Percentiles rank a stretch among this genome's conserved stretches.
phyloP scores from a whole-genome alignment of 2,113 vertebrate genomes.

The Petromus typicus region DNA sequence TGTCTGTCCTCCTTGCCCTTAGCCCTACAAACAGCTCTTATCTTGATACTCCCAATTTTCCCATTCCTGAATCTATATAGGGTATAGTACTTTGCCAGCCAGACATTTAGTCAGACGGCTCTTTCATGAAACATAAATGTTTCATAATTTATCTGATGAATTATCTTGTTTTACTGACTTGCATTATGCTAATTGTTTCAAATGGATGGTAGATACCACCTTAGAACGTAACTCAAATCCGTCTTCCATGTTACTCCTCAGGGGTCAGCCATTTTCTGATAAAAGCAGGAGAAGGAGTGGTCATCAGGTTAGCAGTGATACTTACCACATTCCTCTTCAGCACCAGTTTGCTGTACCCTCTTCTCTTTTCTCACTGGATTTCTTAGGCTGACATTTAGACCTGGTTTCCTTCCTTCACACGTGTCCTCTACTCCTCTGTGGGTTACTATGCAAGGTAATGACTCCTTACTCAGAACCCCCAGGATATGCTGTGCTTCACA shows the following conservation, averaged over 20 bases:
- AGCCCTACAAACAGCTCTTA: background rate
- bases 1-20: background rate
- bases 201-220: background rate
- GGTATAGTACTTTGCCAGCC: background rate
- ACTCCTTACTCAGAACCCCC: background rate
- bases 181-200: conserved; percentile 16
- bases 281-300: background rate
- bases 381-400: background rate
- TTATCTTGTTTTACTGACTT: conserved; percentile 40
- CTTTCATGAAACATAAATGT: background rate
- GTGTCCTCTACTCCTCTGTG: background rate
- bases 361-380: background rate
- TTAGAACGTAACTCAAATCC: conserved; percentile 35
- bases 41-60: background rate
- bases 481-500: background rate
- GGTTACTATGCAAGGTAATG: background rate
- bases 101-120: background rate
- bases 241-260: background rate
- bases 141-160: conserved; percentile 16
- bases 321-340: background rate
- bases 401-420: background rate
- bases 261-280: background rate
- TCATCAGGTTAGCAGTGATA: background rate
- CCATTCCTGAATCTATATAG: background rate
- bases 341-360: background rate